Evolutionary conservation across 1,140 invertebrate genomes (phyloP).

Genomic region (Sminthurides bifidus): DNA sequence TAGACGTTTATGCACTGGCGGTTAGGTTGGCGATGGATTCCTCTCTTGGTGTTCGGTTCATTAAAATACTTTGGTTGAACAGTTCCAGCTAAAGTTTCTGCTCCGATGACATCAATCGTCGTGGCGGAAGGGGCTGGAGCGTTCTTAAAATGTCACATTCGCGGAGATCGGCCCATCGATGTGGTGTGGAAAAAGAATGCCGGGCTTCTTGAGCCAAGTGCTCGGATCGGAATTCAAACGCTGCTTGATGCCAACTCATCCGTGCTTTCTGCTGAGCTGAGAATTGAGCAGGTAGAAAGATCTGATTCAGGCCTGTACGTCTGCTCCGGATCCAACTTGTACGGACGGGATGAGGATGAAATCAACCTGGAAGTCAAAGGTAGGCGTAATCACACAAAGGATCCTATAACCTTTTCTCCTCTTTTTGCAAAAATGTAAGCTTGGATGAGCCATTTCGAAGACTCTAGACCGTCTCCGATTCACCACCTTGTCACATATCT

Average conservation of each 20-base stretch:
- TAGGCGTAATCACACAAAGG: no score
- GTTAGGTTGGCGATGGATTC: not conserved
- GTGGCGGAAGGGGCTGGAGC: constrained; percentile 27
- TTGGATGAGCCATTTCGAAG: not conserved
- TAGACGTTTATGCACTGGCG: not conserved
- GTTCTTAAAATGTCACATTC: constrained; percentile 18
- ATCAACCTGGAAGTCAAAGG: constrained; percentile 32
- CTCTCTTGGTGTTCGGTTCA: constrained; percentile 2
- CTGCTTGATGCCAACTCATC: constrained; percentile 13
- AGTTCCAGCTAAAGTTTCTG: constrained; percentile 29
- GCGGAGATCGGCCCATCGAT: constrained; percentile 24
- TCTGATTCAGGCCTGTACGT: constrained; percentile 28
- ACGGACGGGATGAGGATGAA: constrained; percentile 28
- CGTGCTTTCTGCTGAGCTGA: constrained; percentile 13
- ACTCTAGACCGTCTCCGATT: not conserved
- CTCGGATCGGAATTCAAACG: constrained; percentile 4
- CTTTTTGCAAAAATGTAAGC: not conserved
- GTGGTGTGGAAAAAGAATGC: constrained; percentile 21
- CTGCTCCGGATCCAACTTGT: constrained; percentile 29
- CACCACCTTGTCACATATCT: not conserved
- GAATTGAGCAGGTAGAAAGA: constrained; percentile 15
- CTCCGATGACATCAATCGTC: constrained; percentile 17
- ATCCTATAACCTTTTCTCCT: no score
- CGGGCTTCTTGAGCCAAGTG: constrained; percentile 13
- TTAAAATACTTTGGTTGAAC: constrained; percentile 17